Percentiles rank a stretch among this genome's conserved stretches.
Conservation (phyloP, 2,797 vertebrate species). For the Ptychadena robeensis region DNA sequence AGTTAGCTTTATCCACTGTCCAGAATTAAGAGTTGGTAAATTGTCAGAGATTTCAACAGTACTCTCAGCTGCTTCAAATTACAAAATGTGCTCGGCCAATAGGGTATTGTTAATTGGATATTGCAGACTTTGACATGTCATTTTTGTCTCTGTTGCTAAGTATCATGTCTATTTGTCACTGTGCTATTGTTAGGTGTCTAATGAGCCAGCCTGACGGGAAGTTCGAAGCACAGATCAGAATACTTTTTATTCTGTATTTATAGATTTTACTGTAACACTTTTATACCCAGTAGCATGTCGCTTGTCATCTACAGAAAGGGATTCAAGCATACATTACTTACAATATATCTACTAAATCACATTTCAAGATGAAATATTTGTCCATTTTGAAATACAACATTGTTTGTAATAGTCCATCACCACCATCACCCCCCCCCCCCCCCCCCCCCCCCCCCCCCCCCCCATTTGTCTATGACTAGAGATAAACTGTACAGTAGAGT, state of each 20-base stretch:
- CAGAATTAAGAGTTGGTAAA: constrained; percentile 44
- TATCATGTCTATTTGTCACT: not conserved
- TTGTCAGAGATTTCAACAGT: constrained; percentile 40
- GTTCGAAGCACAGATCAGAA: not conserved
- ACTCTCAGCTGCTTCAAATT: constrained; percentile 36
- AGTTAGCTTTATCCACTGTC: constrained; percentile 37
- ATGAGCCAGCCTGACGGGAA: not conserved
- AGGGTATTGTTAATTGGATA: constrained; percentile 34
- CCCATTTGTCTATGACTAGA: too few relatives aligned
- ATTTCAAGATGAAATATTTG: not conserved
- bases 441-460: too few relatives aligned
- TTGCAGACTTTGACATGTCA: constrained; percentile 17
- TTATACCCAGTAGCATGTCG: not conserved
- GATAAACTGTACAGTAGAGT: too few relatives aligned
- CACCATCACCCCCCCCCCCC: too few relatives aligned
- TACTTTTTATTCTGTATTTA: not conserved
- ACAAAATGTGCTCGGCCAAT: constrained; percentile 48
- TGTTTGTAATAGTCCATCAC: too few relatives aligned
- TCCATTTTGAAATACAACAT: too few relatives aligned
- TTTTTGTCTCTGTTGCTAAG: constrained; percentile 24
- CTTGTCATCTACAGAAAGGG: not conserved
- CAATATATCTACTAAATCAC: not conserved
- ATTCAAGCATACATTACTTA: not conserved
- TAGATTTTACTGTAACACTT: not conserved
- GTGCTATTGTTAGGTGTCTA: constrained; percentile 12